Base-by-base conservation (phyloP, 2,888 invertebrate species). In the Cyclophora punctaria region DNA sequence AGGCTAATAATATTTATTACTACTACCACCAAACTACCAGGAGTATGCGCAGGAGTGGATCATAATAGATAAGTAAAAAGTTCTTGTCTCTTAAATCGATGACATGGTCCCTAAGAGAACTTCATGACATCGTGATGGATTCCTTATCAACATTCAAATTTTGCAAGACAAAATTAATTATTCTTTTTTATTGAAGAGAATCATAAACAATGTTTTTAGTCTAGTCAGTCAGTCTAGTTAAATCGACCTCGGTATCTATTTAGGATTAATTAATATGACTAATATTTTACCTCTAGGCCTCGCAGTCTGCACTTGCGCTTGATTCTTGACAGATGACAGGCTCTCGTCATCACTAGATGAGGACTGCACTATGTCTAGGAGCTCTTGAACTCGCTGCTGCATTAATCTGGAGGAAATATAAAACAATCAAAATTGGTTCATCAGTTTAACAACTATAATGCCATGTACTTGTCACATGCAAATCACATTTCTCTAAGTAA, bases 361-460 rank as follows among this genome's bases (percentile, higher is more conserved):
- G 41, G 90, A 92, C 69, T 91, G 91, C 44, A 91, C 90, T 46
- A 92, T 90, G 60, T 91, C 93, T 58, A 93, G 73, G 35, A 95
- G 71, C 66, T 95, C 95, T 72, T 93, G 92, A 0, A 95, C 92
- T 67, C 95, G 94, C 50, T 92, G 91, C 71, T 95, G 94, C 93
- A 96, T 93, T 45, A 94, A 59, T 51, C 87, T 88, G 48, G 3
- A 35, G 37, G 2, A 37, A 37, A 41, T 48, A 43, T 50, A 33
- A 35, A 47, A 34, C 6, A 46, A 7, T 7, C 3, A 40, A 5
- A 35, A 51, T 44, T 42, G 3, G 46, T 47, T 55, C 49, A 50
- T 46, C 37, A 44, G 34, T 33, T 41, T 35, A n/a, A 20, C 20
- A 20, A 2, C 20, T 20, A 20, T 20, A 20, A 20, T 20, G 20